These are phyloP conservation scores for Drosophila affinis DNA, from an alignment of 2,888 invertebrate genomes.

Conservation along the genomic window DNA sequence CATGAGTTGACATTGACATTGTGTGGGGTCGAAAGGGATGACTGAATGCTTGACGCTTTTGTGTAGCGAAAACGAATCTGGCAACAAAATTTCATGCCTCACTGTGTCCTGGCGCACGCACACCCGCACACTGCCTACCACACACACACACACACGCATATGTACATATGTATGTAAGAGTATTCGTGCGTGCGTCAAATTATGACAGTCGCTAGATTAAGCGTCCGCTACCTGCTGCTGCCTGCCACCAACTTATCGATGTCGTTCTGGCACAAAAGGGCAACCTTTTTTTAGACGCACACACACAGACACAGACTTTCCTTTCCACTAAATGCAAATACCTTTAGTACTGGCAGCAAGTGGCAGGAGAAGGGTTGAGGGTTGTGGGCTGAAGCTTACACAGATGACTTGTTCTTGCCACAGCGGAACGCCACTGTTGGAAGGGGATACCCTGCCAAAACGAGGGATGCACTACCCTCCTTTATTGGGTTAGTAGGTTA, in stretches of 20 bases:
- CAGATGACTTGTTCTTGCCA: slow-evolving; percentile 60
- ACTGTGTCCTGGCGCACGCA: slow-evolving; percentile 26
- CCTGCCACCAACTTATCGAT: slow-evolving; percentile 53
- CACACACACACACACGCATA: background rate
- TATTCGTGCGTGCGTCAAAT: slow-evolving; percentile 57
- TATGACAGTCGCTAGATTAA: slow-evolving; percentile 67
- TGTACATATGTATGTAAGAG: slow-evolving; percentile 4
- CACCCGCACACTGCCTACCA: slow-evolving; percentile 6
- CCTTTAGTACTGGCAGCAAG: slow-evolving; percentile 24
- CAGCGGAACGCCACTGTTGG: slow-evolving; percentile 15
- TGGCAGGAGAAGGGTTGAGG: slow-evolving; percentile 27
- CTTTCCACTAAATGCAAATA: slow-evolving; percentile 57
- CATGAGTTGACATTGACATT: slow-evolving; percentile 62
- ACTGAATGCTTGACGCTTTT: slow-evolving; percentile 41
- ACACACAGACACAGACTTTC: slow-evolving; percentile 29
- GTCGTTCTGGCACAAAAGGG: slow-evolving; percentile 17
- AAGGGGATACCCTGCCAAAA: slow-evolving; percentile 10
- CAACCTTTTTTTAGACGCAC: slow-evolving; percentile 66
- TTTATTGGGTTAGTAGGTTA: background rate
- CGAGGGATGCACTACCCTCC: slow-evolving; percentile 4
- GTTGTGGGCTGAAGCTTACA: slow-evolving; percentile 42
- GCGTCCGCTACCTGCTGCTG: slow-evolving; percentile 44
- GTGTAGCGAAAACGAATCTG: slow-evolving; percentile 55
- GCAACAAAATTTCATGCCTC: slow-evolving; percentile 50
- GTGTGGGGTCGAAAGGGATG: slow-evolving; percentile 46